Evolutionary conservation across 2,888 invertebrate genomes (phyloP).

Genomic region (Eupithecia exiguata): DNA sequence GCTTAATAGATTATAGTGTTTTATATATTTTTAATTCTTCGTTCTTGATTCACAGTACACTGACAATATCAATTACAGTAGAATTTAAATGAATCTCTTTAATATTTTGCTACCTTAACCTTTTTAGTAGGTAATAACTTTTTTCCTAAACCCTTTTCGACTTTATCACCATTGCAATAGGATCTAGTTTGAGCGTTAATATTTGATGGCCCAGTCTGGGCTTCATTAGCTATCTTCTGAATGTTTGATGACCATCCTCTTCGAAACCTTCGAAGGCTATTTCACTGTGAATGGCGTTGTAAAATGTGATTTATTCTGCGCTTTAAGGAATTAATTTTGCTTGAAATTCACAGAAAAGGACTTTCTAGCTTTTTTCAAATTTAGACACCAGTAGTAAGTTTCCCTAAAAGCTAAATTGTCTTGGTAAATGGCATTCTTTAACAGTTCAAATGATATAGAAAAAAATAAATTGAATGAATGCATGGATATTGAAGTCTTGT

Average conservation of each 20-base stretch:
- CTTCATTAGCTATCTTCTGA: constrained; percentile 58
- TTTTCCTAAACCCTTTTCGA: neutral
- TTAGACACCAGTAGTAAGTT: neutral
- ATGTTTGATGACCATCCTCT: constrained; percentile 55
- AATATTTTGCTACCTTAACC: neutral
- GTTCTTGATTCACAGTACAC: neutral
- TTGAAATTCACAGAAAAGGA: neutral
- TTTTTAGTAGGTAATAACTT: neutral
- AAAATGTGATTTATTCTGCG: constrained; percentile 5
- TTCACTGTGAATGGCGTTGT: constrained; percentile 3
- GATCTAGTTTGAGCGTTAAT: constrained; percentile 7
- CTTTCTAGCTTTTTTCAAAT: neutral
- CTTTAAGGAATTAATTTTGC: neutral
- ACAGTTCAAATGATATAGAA: no score
- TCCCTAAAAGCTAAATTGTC: no score
- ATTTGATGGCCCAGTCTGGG: constrained; percentile 36
- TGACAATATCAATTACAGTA: neutral
- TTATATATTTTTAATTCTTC: neutral
- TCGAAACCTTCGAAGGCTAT: constrained; percentile 10
- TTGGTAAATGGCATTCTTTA: no score
- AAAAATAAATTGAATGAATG: no score
- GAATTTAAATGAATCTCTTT: neutral
- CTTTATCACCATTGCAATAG: constrained; percentile 6
- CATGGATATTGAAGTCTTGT: neutral
- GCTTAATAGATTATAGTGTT: no score